Base-by-base conservation (phyloP, 2,888 invertebrate species). In the Chaetogeoica ovagalla region DNA sequence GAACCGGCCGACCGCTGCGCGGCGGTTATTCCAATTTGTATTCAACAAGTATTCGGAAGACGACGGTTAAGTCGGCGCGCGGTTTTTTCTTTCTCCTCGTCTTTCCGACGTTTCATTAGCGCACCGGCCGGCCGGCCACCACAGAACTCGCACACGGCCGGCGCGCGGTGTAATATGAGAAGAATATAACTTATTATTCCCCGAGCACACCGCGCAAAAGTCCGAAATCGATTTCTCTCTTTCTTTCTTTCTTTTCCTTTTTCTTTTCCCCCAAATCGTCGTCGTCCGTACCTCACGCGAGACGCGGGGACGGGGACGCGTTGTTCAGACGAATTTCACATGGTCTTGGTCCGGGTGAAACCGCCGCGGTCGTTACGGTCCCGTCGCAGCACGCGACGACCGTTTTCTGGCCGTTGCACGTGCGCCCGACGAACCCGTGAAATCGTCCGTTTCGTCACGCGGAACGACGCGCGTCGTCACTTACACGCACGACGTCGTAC, bases 31-130 rank as follows among this genome's bases (percentile, higher is more conserved):
- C n/a, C 79, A 71, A 79, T 77, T 77, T 77, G 70, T 77, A 77
- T 79, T 71, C 79, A 71, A 79, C 79, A 79, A 79, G 79, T 79
- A 79, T 63, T 70, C 77, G 69, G 62, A 76, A 68, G 2, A 30
- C 30, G 30, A 4, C 30, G 30, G 68, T 55, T 15, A 52, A 43
- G 43, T 43, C 2, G 43, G n/a, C n/a, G n/a, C n/a, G 39, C 7
- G 59, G 70, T 63, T 62, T 52, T 48, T 69, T 77, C 70, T 77
- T 77, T 74, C 37, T 21, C 43, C n/a, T 48, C 30, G 30, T 30
- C 30, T 30, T n/a, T 59, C 37, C 52, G 39, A 11, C 60, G 69
- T 77, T 77, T 77, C 70, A 77, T 62, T 70, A 70, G 62, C 48
- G 76, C 57, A 62, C 69, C 60, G 59, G 37, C 17, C 43, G 43